Evolutionary conservation across 1,140 invertebrate species (phyloP).

Genomic region (Drosophila persimilis): DNA sequence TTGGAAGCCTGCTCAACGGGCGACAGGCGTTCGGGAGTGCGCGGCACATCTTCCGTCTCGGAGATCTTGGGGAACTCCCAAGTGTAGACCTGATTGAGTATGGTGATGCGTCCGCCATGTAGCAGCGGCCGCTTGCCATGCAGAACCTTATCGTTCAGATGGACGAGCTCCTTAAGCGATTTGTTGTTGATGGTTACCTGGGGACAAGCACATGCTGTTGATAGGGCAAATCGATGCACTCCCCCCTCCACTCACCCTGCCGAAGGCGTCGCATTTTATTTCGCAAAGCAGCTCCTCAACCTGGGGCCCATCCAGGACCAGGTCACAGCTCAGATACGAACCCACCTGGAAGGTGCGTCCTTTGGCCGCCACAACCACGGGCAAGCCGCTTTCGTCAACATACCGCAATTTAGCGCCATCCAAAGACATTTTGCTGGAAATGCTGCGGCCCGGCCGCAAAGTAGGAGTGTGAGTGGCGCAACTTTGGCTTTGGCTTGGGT

Average conservation of each 20-base stretch:
- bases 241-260: conserved; percentile 60
- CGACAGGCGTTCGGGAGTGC: conserved; percentile 55
- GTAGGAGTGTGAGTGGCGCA: conserved; percentile 37
- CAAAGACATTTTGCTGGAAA: conserved; percentile 59
- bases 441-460: conserved; percentile 1
- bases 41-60: conserved; percentile 4
- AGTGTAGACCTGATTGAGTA: conserved; percentile 58
- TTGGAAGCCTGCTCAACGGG: conserved; percentile 58
- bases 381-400: conserved; percentile 51
- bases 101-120: conserved; percentile 58
- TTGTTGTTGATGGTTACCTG: conserved; percentile 72
- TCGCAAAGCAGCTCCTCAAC: conserved; percentile 66
- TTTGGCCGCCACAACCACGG: conserved; percentile 49
- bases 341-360: conserved; percentile 72
- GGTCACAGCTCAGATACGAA: conserved; percentile 62
- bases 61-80: conserved; percentile 59
- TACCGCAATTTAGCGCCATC: conserved; percentile 69
- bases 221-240: conserved; percentile 19
- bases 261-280: conserved; percentile 74
- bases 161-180: conserved; percentile 44
- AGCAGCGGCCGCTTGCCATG: conserved; percentile 57
- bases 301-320: conserved; percentile 46
- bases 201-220: background rate
- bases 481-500: conserved; percentile 40
- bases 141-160: conserved; percentile 59